Evolutionary conservation across 2,888 invertebrate species (phyloP).

Genomic region (Lasioglossum marginatum): DNA sequence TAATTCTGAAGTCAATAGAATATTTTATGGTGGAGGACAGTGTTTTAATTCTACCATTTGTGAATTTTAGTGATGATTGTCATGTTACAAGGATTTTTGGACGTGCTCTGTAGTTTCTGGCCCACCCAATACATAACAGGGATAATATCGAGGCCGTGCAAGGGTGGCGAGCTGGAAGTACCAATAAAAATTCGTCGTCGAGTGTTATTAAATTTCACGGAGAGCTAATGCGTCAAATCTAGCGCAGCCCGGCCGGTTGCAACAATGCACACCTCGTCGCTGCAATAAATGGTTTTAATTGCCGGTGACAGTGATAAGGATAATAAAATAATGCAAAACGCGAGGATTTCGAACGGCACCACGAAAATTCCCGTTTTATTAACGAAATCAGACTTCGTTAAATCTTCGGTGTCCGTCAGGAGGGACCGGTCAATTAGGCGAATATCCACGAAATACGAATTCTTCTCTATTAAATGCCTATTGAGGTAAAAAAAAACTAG

Average conservation of each 20-base stretch:
- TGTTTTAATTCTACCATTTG: background rate
- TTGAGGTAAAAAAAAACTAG: background rate
- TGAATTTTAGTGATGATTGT: background rate
- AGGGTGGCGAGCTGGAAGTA: slow-evolving; percentile 36
- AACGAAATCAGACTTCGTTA: background rate
- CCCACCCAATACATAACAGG: background rate
- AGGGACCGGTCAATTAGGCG: background rate
- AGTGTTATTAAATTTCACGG: slow-evolving; percentile 69
- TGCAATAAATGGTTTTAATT: slow-evolving; percentile 57
- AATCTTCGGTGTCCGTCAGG: background rate
- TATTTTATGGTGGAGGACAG: accelerated
- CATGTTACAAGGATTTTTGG: background rate
- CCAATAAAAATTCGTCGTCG: slow-evolving; percentile 67
- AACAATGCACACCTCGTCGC: slow-evolving; percentile 8
- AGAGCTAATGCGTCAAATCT: slow-evolving; percentile 59
- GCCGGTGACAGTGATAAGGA: slow-evolving; percentile 48
- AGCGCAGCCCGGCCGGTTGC: slow-evolving; percentile 9
- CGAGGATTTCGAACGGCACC: slow-evolving; percentile 27
- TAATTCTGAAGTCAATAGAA: background rate
- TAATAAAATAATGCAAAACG: slow-evolving; percentile 46
- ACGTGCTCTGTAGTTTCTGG: background rate
- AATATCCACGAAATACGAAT: background rate
- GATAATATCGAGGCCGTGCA: slow-evolving; percentile 26
- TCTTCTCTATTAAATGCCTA: background rate
- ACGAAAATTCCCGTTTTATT: slow-evolving; percentile 9